Percentiles rank a stretch among this genome's conserved stretches.
Evolutionary conservation across 2,888 invertebrate species (phyloP).

Genomic region (Tribolium freemani): DNA sequence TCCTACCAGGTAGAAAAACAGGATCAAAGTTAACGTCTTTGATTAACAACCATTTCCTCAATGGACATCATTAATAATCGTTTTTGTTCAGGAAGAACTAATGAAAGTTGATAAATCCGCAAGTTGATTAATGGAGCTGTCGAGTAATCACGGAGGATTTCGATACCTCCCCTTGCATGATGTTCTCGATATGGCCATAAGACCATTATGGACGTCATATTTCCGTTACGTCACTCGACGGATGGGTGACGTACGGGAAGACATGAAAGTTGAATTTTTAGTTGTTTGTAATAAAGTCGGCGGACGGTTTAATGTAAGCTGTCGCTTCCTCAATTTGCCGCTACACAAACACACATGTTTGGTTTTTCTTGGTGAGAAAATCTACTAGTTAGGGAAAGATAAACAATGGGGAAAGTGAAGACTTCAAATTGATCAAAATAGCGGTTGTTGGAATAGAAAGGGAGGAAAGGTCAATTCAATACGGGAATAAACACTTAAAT

Average conservation of each 20-base stretch:
- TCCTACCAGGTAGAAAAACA: constrained; percentile 28
- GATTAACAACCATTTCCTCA: constrained; percentile 35
- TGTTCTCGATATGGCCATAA: not conserved
- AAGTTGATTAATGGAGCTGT: constrained; percentile 17
- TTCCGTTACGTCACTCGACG: constrained; percentile 7
- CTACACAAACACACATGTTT: constrained; percentile 24
- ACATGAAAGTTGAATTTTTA: constrained; percentile 21
- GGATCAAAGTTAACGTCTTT: constrained; percentile 23
- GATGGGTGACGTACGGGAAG: constrained; percentile 4
- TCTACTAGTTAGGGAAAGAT: not conserved
- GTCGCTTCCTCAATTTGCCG: constrained; percentile 32
- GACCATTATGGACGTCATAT: not conserved
- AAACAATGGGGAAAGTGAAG: not conserved
- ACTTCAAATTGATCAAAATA: not conserved
- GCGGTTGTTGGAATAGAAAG: not conserved
- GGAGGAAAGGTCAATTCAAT: no score
- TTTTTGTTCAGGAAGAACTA: constrained; percentile 24
- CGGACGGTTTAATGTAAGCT: constrained; percentile 22
- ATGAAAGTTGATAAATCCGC: constrained; percentile 17
- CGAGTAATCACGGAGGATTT: not conserved
- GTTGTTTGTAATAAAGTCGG: constrained; percentile 29
- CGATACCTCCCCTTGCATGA: not conserved
- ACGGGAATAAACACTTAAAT: not conserved
- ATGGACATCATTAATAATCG: constrained; percentile 28
- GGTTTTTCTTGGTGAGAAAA: constrained; percentile 20